A percentile compares a stretch with the other conserved stretches of the same genome.
These are phyloP conservation scores for Catostomus latipinnis DNA, from an alignment of 2,797 vertebrate genomes.

Conservation along the genomic window DNA sequence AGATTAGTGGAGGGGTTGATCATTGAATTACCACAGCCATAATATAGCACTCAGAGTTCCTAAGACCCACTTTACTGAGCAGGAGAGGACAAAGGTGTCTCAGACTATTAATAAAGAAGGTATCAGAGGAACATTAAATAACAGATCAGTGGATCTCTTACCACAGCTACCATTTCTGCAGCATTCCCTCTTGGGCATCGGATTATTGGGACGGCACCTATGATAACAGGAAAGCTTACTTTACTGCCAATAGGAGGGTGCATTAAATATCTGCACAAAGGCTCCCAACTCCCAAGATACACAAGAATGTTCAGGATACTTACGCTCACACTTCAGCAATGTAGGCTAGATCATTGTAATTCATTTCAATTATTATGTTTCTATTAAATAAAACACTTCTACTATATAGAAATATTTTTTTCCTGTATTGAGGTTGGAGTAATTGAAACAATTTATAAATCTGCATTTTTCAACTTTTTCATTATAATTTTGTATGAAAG, in stretches of 20 bases:
- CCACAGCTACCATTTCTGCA: conserved; percentile 98
- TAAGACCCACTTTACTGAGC: conserved; percentile 1
- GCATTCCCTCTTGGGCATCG: conserved; percentile 96
- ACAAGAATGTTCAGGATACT: conserved; percentile 43
- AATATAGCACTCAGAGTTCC: background rate
- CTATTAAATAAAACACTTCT: background rate
- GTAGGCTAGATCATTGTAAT: conserved; percentile 4
- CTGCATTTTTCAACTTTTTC: background rate
- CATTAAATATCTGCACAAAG: conserved; percentile 44
- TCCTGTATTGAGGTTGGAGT: no score
- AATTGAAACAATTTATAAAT: no score
- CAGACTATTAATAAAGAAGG: conserved; percentile 27
- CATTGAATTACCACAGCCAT: background rate
- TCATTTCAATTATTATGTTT: background rate
- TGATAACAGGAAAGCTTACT: conserved; percentile 54
- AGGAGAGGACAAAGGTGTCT: conserved; percentile 29
- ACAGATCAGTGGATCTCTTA: conserved; percentile 72
- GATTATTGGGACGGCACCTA: conserved; percentile 96
- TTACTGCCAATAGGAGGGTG: conserved; percentile 52
- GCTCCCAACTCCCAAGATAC: conserved; percentile 40
- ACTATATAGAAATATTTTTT: no score
- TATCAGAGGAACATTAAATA: conserved; percentile 13
- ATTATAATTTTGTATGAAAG: background rate
- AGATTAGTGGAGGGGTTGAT: background rate
- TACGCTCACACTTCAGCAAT: conserved; percentile 35